A percentile compares a stretch with the other conserved stretches of the same genome.
Evolutionary conservation across 2,888 invertebrate genomes (phyloP).

Genomic region (Trachelus stipa): DNA sequence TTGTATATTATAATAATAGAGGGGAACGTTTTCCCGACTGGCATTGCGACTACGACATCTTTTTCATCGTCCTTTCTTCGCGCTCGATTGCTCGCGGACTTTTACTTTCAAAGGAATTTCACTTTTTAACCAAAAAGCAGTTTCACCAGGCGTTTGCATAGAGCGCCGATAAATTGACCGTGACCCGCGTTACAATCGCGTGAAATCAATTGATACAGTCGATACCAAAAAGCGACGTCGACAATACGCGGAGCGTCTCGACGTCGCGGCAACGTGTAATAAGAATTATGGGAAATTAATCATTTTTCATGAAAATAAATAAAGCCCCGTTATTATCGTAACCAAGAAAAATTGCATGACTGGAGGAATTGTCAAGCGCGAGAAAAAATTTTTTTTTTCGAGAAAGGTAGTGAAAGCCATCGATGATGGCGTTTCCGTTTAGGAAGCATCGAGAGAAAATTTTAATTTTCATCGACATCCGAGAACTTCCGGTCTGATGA

Average conservation of each 20-base stretch:
- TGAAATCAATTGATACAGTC: slow-evolving; percentile 38
- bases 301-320: background rate
- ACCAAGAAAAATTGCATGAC: background rate
- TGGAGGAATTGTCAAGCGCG: background rate
- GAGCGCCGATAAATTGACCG: slow-evolving; percentile 44
- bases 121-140: slow-evolving; percentile 35
- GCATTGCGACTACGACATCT: background rate
- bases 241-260: background rate
- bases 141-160: slow-evolving; percentile 39
- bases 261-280: background rate
- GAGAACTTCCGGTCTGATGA: background rate
- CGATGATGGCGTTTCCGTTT: background rate
- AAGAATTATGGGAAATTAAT: background rate
- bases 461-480: background rate
- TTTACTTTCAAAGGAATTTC: slow-evolving; percentile 48
- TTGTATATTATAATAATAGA: background rate
- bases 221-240: background rate
- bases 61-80: slow-evolving; percentile 2
- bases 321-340: background rate
- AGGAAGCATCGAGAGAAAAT: background rate
- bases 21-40: background rate
- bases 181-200: slow-evolving; percentile 41
- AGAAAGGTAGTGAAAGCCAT: background rate
- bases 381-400: background rate
- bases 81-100: slow-evolving; percentile 27